A percentile compares a stretch with the other conserved stretches of the same genome.
These are phyloP conservation scores for Mus minutoides DNA, from an alignment of 2,797 vertebrate species.

Conservation along the genomic window DNA sequence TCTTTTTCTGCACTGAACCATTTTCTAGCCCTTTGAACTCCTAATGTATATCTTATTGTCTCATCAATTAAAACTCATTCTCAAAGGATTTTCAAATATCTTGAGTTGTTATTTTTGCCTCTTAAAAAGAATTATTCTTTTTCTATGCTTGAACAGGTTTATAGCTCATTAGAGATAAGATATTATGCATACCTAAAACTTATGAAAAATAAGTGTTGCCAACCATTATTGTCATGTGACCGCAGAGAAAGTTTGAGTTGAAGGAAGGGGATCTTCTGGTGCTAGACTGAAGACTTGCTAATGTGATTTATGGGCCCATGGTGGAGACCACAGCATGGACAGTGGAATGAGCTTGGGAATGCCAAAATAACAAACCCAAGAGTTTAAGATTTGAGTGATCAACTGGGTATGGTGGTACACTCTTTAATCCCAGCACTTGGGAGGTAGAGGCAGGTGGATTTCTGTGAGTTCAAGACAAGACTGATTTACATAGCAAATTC, in stretches of 20 bases:
- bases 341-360: not conserved
- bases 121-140: slow-evolving; percentile 33
- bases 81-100: slow-evolving; percentile 42
- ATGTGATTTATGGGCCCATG: not conserved
- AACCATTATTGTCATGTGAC: not conserved
- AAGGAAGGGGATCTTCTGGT: not conserved
- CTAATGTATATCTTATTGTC: slow-evolving; percentile 13
- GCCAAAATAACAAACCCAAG: slow-evolving; percentile 4
- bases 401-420: not conserved
- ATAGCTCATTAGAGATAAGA: slow-evolving; percentile 25
- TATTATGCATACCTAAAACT: not conserved
- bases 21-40: not conserved
- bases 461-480: not conserved
- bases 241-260: slow-evolving; percentile 27
- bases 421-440: not conserved
- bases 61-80: slow-evolving; percentile 50
- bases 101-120: slow-evolving; percentile 51
- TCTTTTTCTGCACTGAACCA: not conserved
- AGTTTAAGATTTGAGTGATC: not conserved
- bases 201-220: slow-evolving; percentile 46
- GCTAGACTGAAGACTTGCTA: not conserved
- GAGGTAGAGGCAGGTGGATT: not conserved
- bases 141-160: slow-evolving; percentile 36
- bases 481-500: not conserved
- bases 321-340: not conserved